Base-by-base conservation (phyloP, 2,888 invertebrate species). In the Athrips mouffetella region DNA sequence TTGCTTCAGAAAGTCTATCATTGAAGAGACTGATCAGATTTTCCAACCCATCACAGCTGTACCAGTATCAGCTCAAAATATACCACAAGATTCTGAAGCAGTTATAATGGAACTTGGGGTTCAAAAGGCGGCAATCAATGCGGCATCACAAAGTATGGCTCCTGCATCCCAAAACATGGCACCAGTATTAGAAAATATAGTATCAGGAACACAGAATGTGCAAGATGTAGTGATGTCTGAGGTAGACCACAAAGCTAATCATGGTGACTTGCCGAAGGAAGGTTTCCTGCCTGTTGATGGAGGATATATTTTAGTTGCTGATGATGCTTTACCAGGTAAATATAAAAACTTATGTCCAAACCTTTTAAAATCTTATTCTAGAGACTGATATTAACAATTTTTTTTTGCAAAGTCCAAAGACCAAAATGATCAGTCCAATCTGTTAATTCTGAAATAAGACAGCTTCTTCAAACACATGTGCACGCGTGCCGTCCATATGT, bases 261-360 rank as follows among this genome's bases (percentile, higher is more conserved):
- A 81, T 54, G 80, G 80, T 0, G 64, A 65, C 0, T 47, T 67
- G 2, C 67, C 76, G 0, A 73, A 70, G 30, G 78, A 74, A 0
- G 72, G 80, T 49, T 83, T 80, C 41, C 50, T 88, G 45, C 83
- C 86, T 0, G 83, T 86, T 0, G 87, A 86, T 56, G 88, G 86
- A 1, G 87, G 86, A 1, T 88, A 79, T 55, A 78, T 86, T 29
- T 58, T 84, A 1, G 80, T 88, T 1, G 76, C 72, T 16, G 81
- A 78, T 2, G 68, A 69, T 51, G 57, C 45, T 5, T 58, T 51
- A 1, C 49, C 62, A 58, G 80, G 84, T 83, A 33, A 40, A 1
- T 1, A 18, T 18, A 8, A n/a, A n/a, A n/a, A n/a, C 18, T 21
- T 33, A 20, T 30, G 20, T 25, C 25, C n/a, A n/a, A n/a, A 6